These are phyloP conservation scores for Lepidocolaptes lacrymiger DNA, from an alignment of 2,797 vertebrate species.

Conservation along the genomic window DNA sequence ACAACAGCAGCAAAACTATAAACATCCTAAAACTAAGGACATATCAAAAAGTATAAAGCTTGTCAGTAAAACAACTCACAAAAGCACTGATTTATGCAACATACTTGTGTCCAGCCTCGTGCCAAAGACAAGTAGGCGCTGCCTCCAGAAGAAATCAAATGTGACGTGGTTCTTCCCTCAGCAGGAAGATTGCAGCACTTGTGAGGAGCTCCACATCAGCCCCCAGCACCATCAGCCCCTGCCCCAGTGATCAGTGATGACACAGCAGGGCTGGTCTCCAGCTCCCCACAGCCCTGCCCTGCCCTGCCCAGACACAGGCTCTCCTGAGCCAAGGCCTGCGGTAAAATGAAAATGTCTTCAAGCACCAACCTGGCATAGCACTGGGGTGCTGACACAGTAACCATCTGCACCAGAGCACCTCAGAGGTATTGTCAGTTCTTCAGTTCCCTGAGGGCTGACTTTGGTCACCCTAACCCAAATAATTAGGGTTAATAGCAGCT, in stretches of 20 bases:
- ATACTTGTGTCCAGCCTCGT: background rate
- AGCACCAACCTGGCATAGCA: background rate
- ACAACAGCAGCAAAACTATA: background rate
- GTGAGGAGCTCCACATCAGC: background rate
- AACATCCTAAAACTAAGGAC: background rate
- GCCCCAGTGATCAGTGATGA: fast-evolving
- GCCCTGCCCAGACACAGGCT: background rate
- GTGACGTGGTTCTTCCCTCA: background rate
- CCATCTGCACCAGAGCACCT: background rate
- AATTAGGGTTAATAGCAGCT: background rate
- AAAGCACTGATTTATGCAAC: background rate
- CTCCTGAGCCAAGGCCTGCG: fast-evolving
- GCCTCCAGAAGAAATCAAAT: background rate
- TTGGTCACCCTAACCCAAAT: background rate
- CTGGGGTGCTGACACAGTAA: background rate
- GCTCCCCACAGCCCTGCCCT: background rate
- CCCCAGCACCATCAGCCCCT: background rate
- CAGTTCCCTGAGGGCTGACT: background rate
- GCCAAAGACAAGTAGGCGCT: background rate
- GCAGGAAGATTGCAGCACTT: background rate
- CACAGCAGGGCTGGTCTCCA: background rate
- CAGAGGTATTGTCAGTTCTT: background rate
- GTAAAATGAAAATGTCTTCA: background rate
- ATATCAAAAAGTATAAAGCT: background rate
- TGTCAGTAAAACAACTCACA: background rate